phyloP scores from a whole-genome alignment of 2,888 invertebrate genomes.

The Zygothrica quintamaculata region DNA sequence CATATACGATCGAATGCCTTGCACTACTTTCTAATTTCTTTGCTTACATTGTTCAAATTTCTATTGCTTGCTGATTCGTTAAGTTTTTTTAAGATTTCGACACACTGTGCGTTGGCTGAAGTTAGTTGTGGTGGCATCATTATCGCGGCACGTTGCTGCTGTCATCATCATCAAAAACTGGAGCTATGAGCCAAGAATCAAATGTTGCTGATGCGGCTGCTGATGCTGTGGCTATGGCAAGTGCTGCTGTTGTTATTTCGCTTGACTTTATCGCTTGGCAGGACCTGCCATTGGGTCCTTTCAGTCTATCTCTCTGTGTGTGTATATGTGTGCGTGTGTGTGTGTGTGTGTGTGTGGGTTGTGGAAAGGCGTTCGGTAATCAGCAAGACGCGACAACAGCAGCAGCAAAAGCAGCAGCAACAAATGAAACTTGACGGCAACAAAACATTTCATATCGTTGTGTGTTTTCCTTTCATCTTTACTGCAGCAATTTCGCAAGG shows the following conservation, averaged over 20 bases:
- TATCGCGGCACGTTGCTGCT: constrained; percentile 56
- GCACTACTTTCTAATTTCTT: no score
- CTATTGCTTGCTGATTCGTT: neutral
- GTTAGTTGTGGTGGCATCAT: constrained; percentile 41
- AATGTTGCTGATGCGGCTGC: constrained; percentile 16
- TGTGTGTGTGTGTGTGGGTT: neutral
- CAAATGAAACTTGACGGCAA: constrained; percentile 68
- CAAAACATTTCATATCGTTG: constrained; percentile 38
- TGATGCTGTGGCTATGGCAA: constrained; percentile 36
- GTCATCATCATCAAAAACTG: constrained; percentile 72
- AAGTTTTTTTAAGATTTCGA: neutral
- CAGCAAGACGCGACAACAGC: constrained; percentile 34
- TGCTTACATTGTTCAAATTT: no score
- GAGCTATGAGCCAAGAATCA: constrained; percentile 32
- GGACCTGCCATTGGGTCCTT: constrained; percentile 23
- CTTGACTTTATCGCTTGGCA: constrained; percentile 59
- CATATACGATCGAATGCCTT: no score
- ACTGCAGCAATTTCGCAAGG: constrained; percentile 51
- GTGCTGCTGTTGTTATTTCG: constrained; percentile 64
- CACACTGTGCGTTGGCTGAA: constrained; percentile 20
- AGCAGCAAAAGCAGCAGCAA: constrained; percentile 21
- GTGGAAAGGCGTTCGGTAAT: constrained; percentile 38
- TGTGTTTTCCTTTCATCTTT: constrained; percentile 48
- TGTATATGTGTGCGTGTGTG: neutral
- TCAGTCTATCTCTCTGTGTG: neutral